phyloP scores from a whole-genome alignment of 2,113 vertebrate species.

The Tyto alba region DNA sequence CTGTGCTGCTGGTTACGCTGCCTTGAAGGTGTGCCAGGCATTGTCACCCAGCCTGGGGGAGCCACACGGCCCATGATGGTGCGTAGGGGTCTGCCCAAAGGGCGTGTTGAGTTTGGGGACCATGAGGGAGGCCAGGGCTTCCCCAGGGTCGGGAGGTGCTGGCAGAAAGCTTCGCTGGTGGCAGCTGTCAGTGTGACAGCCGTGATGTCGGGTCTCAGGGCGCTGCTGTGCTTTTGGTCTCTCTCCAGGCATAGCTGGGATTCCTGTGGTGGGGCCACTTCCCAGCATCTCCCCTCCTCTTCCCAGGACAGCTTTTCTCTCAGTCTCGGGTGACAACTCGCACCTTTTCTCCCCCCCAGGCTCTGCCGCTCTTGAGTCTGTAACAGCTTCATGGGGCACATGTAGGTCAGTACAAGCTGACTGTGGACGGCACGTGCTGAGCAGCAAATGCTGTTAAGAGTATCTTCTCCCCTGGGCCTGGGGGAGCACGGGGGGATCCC shows the following conservation, averaged over 20 bases:
- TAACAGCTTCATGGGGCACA: neutral
- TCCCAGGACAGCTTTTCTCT: neutral
- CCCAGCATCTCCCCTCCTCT: neutral
- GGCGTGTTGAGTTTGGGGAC: neutral
- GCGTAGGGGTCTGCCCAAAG: neutral
- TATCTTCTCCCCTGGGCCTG: slow-evolving; percentile 22
- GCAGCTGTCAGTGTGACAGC: neutral
- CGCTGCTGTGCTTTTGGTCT: neutral
- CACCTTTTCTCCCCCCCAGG: neutral
- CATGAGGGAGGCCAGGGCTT: neutral
- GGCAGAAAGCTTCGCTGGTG: neutral
- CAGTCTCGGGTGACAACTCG: neutral
- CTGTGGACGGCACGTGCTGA: neutral
- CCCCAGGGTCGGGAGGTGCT: neutral
- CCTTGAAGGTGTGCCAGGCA: too few species aligned
- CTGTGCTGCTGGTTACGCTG: too few species aligned
- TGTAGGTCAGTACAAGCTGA: neutral
- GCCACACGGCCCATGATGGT: neutral
- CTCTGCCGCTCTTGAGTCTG: neutral
- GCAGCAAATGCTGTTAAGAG: slow-evolving; percentile 4
- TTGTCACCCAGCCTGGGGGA: neutral
- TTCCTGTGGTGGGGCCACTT: neutral
- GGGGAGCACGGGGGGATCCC: slow-evolving; percentile 15
- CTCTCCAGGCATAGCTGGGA: neutral
- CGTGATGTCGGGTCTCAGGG: neutral